phyloP scores from a whole-genome alignment of 2,113 vertebrate genomes.

The Antechinus stuartii region DNA sequence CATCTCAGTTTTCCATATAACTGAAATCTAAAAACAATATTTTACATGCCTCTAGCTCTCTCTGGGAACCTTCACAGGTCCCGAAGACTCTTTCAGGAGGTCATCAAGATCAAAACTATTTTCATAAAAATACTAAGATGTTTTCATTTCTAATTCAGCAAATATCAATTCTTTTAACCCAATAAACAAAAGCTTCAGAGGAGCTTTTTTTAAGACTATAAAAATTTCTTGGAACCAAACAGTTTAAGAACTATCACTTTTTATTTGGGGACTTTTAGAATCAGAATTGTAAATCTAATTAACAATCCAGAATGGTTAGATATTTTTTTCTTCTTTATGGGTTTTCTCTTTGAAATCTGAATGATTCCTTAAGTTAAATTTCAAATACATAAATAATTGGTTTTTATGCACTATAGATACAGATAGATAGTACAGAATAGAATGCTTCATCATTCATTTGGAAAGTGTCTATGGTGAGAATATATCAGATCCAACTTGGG shows the following conservation, averaged over 20 bases:
- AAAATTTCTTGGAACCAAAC: background rate
- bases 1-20: background rate
- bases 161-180: background rate
- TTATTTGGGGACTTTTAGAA: background rate
- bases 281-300: background rate
- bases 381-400: background rate
- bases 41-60: background rate
- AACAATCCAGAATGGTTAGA: background rate
- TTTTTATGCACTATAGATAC: background rate
- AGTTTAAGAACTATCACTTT: background rate
- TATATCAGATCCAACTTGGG: background rate
- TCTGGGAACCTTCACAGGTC: background rate
- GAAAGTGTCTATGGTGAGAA: background rate
- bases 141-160: background rate
- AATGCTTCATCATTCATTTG: background rate
- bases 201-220: background rate
- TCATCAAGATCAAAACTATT: background rate
- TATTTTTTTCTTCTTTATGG: background rate
- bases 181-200: background rate
- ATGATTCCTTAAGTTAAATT: constrained; percentile 8
- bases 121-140: background rate
- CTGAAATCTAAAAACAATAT: background rate
- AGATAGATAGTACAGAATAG: background rate
- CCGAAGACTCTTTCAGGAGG: background rate
- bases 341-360: background rate